Evolutionary conservation across 2,113 vertebrate genomes (phyloP).

Genomic region (Carettochelys insculpta): DNA sequence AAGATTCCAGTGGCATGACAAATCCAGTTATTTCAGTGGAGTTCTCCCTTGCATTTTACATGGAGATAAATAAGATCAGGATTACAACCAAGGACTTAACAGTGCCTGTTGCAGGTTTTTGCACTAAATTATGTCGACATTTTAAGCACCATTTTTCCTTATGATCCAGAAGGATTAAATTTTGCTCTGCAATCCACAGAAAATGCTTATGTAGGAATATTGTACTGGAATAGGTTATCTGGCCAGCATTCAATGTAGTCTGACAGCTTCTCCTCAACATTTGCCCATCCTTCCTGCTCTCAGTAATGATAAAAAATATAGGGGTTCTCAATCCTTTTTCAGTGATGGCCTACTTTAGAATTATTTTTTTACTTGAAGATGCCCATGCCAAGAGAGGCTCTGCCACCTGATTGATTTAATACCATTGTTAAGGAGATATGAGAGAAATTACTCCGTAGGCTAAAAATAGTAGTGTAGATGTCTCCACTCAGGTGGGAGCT

Average conservation of each 20-base stretch:
- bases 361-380: background rate
- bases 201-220: too few relatives aligned
- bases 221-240: background rate
- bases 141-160: too few relatives aligned
- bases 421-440: background rate
- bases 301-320: background rate
- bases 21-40: too few relatives aligned
- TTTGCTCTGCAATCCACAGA: too few relatives aligned
- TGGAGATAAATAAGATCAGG: too few relatives aligned
- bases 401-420: background rate
- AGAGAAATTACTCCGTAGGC: background rate
- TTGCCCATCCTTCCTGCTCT: background rate
- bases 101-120: too few relatives aligned
- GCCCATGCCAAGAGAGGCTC: too few relatives aligned
- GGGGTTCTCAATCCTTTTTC: background rate
- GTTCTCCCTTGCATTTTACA: too few relatives aligned
- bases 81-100: too few relatives aligned
- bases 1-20: too few relatives aligned
- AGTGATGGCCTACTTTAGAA: background rate
- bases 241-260: background rate
- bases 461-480: background rate
- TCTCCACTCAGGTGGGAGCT: background rate
- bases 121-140: too few relatives aligned
- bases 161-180: too few relatives aligned
- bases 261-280: background rate